Evolutionary conservation across 1,140 invertebrate genomes (phyloP).

Genomic region (Drosophila lacteicornis): DNA sequence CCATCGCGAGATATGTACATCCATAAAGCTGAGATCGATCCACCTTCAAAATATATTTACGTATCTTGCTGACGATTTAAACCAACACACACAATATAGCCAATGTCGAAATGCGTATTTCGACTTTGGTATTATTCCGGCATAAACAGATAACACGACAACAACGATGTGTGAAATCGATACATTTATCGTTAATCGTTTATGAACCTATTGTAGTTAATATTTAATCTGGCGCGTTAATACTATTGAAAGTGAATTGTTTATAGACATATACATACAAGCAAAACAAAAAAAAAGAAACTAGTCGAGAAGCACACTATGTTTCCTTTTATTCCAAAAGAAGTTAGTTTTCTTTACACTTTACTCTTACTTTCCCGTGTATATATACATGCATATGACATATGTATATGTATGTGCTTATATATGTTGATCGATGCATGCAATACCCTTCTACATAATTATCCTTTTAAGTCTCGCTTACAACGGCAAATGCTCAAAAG

Average conservation of each 20-base stretch:
- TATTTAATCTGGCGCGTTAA: constrained; percentile 45
- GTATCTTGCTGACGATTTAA: constrained; percentile 68
- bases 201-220: constrained; percentile 48
- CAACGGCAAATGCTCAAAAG: constrained; percentile 34
- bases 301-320: constrained; percentile 35
- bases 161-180: constrained; percentile 39
- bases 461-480: constrained; percentile 18
- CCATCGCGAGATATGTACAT: constrained; percentile 43
- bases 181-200: constrained; percentile 37
- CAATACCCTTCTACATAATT: constrained; percentile 24
- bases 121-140: constrained; percentile 47
- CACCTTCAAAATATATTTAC: constrained; percentile 46
- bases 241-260: constrained; percentile 15
- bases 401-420: constrained; percentile 27
- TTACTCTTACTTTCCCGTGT: constrained; percentile 39
- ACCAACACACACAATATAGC: constrained; percentile 22
- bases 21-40: constrained; percentile 51
- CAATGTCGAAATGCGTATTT: constrained; percentile 21
- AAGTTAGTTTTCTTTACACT: constrained; percentile 24
- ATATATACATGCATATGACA: constrained; percentile 24
- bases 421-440: constrained; percentile 29
- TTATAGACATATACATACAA: constrained; percentile 20
- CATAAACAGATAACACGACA: constrained; percentile 26
- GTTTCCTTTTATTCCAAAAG: constrained; percentile 29
- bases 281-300: constrained; percentile 11